Percentiles rank a stretch among this genome's conserved stretches.
Conservation (phyloP, 2,888 invertebrate genomes). For the Spilosoma lubricipeda region DNA sequence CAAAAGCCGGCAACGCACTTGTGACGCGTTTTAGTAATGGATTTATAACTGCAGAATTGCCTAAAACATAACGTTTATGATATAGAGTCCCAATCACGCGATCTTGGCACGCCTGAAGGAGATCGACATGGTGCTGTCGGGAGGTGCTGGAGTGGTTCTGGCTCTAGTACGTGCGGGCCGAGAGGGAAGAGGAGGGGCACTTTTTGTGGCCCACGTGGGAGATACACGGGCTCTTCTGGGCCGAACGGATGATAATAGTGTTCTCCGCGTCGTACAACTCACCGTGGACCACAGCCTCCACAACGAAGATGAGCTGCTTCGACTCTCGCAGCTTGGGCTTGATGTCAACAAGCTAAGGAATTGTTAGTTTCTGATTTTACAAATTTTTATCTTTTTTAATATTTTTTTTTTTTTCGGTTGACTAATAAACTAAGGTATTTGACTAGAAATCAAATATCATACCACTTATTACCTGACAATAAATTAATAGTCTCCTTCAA, state of each 20-base stretch:
- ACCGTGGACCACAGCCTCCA: constrained; percentile 94
- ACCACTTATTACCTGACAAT: too few relatives aligned
- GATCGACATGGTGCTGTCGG: constrained; percentile 91
- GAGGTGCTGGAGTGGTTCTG: constrained; percentile 94
- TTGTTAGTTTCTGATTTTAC: constrained; percentile 71
- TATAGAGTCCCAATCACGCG: constrained; percentile 76
- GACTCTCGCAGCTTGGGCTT: constrained; percentile 91
- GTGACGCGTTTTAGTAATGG: too few relatives aligned
- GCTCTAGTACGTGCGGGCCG: constrained; percentile 92
- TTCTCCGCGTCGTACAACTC: constrained; percentile 91
- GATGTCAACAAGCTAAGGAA: constrained; percentile 89
- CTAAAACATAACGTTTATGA: constrained; percentile 48
- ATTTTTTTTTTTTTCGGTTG: not conserved
- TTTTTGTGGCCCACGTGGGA: constrained; percentile 96
- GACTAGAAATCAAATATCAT: too few relatives aligned
- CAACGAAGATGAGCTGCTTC: constrained; percentile 93
- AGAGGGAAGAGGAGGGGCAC: constrained; percentile 89
- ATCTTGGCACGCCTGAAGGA: constrained; percentile 89
- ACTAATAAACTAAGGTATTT: not conserved
- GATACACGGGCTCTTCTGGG: constrained; percentile 93
- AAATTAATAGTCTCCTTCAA: too few relatives aligned
- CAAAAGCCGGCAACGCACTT: too few relatives aligned
- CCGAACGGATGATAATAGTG: constrained; percentile 91
- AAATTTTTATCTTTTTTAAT: not conserved
- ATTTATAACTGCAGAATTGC: too few relatives aligned